These are phyloP conservation scores for Dreissena polymorpha DNA, from an alignment of 1,140 invertebrate species.

Conservation along the genomic window DNA sequence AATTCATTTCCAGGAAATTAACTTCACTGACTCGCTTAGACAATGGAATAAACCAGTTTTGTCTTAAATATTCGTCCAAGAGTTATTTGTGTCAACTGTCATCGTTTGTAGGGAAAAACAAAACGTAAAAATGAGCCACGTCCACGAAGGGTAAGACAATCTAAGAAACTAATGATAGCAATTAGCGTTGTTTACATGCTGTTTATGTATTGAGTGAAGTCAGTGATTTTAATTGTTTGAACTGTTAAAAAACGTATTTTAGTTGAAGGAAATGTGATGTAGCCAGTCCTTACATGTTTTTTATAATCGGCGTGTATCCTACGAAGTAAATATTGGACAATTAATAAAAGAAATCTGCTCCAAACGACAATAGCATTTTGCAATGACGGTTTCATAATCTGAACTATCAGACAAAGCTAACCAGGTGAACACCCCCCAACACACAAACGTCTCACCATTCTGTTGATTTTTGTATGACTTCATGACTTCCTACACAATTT, in stretches of 20 bases:
- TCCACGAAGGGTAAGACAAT: slow-evolving; percentile 68
- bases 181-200: neutral
- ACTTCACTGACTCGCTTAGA: slow-evolving; percentile 3
- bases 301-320: neutral
- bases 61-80: neutral
- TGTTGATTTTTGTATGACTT: too few species aligned
- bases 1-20: slow-evolving; percentile 46
- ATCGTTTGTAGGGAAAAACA: slow-evolving; percentile 20
- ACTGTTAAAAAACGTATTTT: neutral
- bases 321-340: neutral
- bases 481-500: too few species aligned
- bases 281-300: neutral
- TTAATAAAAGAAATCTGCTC: too few species aligned
- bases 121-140: slow-evolving; percentile 66
- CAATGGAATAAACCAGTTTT: slow-evolving; percentile 20
- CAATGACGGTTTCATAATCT: too few species aligned
- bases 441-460: too few species aligned
- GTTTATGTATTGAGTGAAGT: neutral
- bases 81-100: slow-evolving; percentile 4
- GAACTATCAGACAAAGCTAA: too few species aligned
- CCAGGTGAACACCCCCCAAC: too few species aligned
- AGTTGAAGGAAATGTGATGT: neutral
- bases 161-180: slow-evolving; percentile 32
- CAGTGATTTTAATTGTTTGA: neutral
- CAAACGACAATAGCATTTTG: too few species aligned